Evolutionary conservation across 2,113 vertebrate species (phyloP).

Genomic region (Grus americana): DNA sequence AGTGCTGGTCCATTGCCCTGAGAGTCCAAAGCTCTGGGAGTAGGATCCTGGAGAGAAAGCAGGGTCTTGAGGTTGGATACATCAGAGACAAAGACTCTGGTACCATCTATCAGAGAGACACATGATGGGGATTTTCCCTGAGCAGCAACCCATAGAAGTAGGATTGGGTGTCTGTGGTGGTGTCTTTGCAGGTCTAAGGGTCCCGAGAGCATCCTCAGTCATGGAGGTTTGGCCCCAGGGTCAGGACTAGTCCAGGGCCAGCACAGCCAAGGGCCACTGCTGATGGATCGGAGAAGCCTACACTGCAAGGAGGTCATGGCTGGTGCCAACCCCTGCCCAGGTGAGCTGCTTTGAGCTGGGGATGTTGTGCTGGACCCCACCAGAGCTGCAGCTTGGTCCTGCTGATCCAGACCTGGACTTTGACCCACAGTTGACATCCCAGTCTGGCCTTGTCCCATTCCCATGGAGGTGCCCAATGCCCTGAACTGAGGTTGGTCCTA

Average conservation of each 20-base stretch:
- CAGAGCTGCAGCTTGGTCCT: neutral
- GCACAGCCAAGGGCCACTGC: neutral
- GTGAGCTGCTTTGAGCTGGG: neutral
- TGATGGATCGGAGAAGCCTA: neutral
- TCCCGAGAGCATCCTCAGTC: neutral
- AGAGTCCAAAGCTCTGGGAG: neutral
- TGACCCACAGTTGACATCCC: neutral
- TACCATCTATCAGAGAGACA: neutral
- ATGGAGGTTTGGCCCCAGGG: neutral
- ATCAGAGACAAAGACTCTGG: neutral
- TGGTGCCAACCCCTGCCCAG: neutral
- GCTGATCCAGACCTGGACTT: neutral
- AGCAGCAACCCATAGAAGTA: neutral
- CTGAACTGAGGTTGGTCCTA: neutral
- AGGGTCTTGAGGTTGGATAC: neutral
- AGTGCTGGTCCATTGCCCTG: too few relatives aligned
- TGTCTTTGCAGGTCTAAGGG: neutral
- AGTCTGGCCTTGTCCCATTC: accelerated
- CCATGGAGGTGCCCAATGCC: neutral
- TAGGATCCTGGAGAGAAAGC: neutral
- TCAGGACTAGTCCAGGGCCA: neutral
- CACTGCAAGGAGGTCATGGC: neutral
- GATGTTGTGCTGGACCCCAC: neutral
- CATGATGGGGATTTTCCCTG: accelerated
- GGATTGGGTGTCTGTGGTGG: accelerated